These are phyloP conservation scores for Alcedo quadribrachys DNA, from an alignment of 2,797 vertebrate genomes.

Conservation along the genomic window DNA sequence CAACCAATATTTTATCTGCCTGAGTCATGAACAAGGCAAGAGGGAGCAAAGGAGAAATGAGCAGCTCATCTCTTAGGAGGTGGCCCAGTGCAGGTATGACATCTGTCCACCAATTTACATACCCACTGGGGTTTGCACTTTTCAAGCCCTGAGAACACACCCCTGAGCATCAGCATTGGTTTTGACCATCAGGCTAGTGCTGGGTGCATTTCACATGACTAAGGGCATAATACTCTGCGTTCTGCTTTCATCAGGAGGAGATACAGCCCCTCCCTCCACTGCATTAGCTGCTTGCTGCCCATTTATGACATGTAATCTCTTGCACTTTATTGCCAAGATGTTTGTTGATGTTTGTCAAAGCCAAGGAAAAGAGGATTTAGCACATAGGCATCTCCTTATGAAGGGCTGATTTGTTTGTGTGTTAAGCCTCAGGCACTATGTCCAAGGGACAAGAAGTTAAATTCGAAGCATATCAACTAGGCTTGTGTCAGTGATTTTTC, in stretches of 20 bases:
- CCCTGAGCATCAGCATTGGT: not conserved
- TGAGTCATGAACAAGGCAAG: not conserved
- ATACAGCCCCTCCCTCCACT: not conserved
- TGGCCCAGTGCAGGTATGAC: not conserved
- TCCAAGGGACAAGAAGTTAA: conserved; percentile 42
- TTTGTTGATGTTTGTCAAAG: conserved; percentile 60
- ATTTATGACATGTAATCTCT: conserved; percentile 55
- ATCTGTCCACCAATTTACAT: not conserved
- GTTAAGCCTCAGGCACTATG: conserved; percentile 20
- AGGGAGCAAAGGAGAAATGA: not conserved
- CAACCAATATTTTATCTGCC: not conserved
- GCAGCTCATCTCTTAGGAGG: not conserved
- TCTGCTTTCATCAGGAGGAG: conserved; percentile 56
- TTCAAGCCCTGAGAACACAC: not conserved
- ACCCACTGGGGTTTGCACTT: not conserved
- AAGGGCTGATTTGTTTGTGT: conserved; percentile 36
- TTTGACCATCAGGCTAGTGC: conserved; percentile 1
- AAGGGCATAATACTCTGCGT: not conserved
- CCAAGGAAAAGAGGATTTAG: conserved; percentile 59
- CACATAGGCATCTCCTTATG: conserved; percentile 31
- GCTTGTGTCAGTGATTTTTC: conserved; percentile 1
- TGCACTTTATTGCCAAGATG: conserved; percentile 50
- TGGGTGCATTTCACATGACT: conserved; percentile 12
- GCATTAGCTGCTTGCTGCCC: not conserved
- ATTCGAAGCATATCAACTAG: not conserved